Conservation (phyloP, 2,113 vertebrate genomes). For the Entelurus aequoreus region DNA sequence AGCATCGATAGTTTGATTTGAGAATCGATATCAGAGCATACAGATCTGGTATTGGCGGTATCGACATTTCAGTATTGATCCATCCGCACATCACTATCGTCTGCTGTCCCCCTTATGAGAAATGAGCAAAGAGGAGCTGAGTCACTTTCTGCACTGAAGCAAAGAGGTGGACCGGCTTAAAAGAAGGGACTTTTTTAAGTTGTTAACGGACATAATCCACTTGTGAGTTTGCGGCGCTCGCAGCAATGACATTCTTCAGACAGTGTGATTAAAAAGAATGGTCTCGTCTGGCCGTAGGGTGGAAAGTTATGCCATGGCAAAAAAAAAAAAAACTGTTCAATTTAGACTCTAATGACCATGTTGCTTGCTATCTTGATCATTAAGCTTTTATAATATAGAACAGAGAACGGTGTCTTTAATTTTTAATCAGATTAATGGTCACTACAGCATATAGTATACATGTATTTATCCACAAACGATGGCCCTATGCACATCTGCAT, state of each 20-base stretch:
- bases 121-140: constrained; percentile 16
- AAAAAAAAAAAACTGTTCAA: neutral
- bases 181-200: constrained; percentile 13
- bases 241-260: constrained; percentile 25
- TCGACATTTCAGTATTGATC: too few relatives aligned
- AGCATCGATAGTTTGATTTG: too few relatives aligned
- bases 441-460: too few relatives aligned
- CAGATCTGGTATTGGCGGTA: too few relatives aligned
- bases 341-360: neutral
- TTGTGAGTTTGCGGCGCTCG: constrained; percentile 17
- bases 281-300: constrained; percentile 10
- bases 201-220: constrained; percentile 37
- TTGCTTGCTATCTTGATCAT: neutral
- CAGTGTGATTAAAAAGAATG: constrained; percentile 25
- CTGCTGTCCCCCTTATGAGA: constrained; percentile 17
- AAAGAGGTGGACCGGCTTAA: constrained; percentile 31
- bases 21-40: too few relatives aligned
- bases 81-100: too few relatives aligned
- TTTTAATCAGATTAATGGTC: too few relatives aligned
- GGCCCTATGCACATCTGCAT: too few relatives aligned
- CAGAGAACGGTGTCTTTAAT: neutral
- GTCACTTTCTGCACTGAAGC: constrained; percentile 7
- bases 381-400: neutral
- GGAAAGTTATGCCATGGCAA: constrained; percentile 8
- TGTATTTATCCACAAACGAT: too few relatives aligned